Base-by-base conservation (phyloP, 2,797 vertebrate species). In the Arnoldichthys spilopterus region DNA sequence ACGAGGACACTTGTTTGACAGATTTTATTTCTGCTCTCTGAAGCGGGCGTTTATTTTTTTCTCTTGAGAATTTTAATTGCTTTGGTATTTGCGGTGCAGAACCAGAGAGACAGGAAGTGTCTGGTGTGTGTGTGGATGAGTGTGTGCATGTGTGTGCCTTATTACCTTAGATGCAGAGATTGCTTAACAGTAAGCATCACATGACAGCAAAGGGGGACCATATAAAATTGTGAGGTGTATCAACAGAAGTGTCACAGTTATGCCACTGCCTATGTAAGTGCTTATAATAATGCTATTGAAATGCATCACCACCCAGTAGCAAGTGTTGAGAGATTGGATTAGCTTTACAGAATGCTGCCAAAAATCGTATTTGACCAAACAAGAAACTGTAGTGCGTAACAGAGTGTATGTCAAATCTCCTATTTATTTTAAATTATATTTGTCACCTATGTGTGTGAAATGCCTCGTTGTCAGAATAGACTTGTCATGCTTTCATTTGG, bases 21-120 rank as follows among this genome's bases (percentile, higher is more conserved):
- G 87, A 87, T 89, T 86, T 86, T 88, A 69, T 86, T 87, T 56
- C 74, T 78, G 85, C 82, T 74, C 72, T 81, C 30, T 70, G 63
- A 83, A 76, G 77, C 80, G 71, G 79, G 61, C 51, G 18, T 66
- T 75, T 61, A 34, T 0, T 3, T 22, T n/a, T 40, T 63, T 45
- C 4, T 30, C 22, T n/a, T 13, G 4, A 72, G 51, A 67, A 77
- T 67, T 80, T 70, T 81, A 78, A 84, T 74, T 78, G 76, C 85
- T 74, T 74, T 82, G 81, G 75, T 83, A 83, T 85, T 82, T 82
- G 72, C 76, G 32, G 76, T 73, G 58, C 49, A 51, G 16, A 62
- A 45, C 62, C 6, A 15, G 12, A 66, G 45, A 74, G 76, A 68
- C 76, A 49, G 68, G 3, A 70, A 66, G 34, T 34, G 45, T 16